Base-by-base conservation (phyloP, 2,113 vertebrate species). In the Monarcha castaneiventris region DNA sequence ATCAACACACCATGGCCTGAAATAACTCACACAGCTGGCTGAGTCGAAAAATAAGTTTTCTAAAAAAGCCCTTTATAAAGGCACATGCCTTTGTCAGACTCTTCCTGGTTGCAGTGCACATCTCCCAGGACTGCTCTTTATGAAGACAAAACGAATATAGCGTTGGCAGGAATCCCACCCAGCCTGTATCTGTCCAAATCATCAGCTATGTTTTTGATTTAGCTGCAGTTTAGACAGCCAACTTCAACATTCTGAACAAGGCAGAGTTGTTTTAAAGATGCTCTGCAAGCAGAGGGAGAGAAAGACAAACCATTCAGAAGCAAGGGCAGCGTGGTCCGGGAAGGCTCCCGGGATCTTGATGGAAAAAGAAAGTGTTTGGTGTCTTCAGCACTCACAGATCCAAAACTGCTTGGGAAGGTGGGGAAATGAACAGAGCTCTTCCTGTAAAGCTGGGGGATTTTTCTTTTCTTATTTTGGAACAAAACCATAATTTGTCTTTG, bases 171-270 rank as follows among this genome's bases (percentile, higher is more conserved):
- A 74, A 62, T n/a, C 79, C 81, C 79, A 87, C 33, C 46, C 71
- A 80, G 85, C 67, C 81, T 63, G 20, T 88, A 83, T 94, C 62
- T 93, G 58, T 82, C 69, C 69, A 92, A 89, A 81, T 89, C 72
- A 85, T 90, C 79, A 83, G 76, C 76, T 69, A 82, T 83, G 92
- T 61, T 96, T 94, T 66, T 89, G 51, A 94, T 87, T 89, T 87
- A 89, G 75, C 49, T 91, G 52, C 54, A 66, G 73, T 62, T 89
- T 66, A 85, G 58, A 79, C 20, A 73, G 84, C 75, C 58, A 95
- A 30, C 61, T 68, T 82, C 80, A 84, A 89, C 67, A 66, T 19
- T 46, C 29, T 62, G 74, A 84, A 73, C 37, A 82, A 94, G 78
- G 77, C 87, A 79, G 64, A 56, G 71, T 23, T 82, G 46, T 90